phyloP scores from a whole-genome alignment of 2,888 invertebrate species.

The Escarpia spicata region DNA sequence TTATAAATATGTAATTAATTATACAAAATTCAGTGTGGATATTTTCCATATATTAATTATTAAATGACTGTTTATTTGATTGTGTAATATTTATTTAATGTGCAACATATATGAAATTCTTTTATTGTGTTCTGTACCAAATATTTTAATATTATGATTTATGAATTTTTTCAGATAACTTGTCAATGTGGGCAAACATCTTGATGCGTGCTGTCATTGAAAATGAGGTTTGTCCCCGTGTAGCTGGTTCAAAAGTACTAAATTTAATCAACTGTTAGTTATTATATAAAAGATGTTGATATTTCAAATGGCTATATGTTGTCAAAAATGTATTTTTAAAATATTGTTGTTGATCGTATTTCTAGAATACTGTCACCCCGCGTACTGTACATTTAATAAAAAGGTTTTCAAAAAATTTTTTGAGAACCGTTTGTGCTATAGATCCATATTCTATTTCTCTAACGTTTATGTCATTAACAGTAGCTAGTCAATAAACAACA shows the following conservation, averaged over 20 bases:
- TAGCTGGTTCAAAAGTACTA: neutral
- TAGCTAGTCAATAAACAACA: no score
- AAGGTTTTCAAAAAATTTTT: no score
- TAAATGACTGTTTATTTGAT: neutral
- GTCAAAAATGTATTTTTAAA: no score
- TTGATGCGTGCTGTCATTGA: conserved; percentile 29
- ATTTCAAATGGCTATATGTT: neutral
- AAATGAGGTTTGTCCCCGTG: neutral
- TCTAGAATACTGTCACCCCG: no score
- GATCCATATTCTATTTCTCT: no score
- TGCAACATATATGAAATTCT: neutral
- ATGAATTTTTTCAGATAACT: conserved; percentile 51
- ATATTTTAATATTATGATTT: neutral
- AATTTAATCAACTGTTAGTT: neutral
- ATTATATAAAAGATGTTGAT: neutral
- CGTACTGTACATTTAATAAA: no score
- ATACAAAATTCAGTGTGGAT: neutral
- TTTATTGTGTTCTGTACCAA: neutral
- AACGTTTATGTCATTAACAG: no score
- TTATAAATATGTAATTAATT: neutral
- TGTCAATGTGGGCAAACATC: conserved; percentile 57
- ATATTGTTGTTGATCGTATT: no score
- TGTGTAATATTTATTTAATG: neutral
- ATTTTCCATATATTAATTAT: neutral
- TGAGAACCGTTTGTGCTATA: no score